Conservation (phyloP, 2,113 vertebrate genomes). For the Python bivittatus region DNA sequence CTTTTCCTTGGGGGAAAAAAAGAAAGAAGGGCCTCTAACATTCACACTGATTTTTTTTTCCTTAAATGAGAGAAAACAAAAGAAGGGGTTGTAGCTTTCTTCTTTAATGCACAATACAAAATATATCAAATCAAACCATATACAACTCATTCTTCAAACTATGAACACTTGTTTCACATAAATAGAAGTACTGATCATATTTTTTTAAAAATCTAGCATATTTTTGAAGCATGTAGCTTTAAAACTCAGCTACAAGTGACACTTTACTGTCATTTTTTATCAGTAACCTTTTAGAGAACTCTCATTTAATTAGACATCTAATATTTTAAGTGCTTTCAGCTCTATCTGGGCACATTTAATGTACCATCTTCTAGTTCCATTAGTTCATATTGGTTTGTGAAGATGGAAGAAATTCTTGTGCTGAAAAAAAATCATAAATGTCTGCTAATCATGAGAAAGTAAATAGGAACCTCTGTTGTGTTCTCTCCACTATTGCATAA, state of each 20-base stretch:
- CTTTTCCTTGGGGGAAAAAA: constrained; percentile 24
- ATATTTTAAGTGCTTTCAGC: background rate
- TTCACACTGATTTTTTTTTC: too few relatives aligned
- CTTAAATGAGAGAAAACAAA: background rate
- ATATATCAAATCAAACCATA: background rate
- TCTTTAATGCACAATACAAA: background rate
- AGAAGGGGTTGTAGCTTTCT: background rate
- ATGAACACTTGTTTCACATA: background rate
- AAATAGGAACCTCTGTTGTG: background rate
- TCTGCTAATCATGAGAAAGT: background rate
- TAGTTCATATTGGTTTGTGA: background rate
- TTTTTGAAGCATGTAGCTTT: background rate
- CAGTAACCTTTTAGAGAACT: background rate
- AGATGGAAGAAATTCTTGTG: background rate
- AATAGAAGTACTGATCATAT: background rate
- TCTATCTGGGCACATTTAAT: background rate
- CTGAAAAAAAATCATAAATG: too few relatives aligned
- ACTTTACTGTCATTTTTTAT: background rate
- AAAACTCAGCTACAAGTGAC: background rate
- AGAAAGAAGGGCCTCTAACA: background rate
- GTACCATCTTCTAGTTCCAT: background rate
- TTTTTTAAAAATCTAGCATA: background rate
- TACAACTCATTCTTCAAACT: background rate
- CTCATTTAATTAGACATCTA: background rate
- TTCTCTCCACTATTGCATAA: background rate